Base-by-base conservation (phyloP, 2,797 vertebrate species). In the Salarias fasciatus region DNA sequence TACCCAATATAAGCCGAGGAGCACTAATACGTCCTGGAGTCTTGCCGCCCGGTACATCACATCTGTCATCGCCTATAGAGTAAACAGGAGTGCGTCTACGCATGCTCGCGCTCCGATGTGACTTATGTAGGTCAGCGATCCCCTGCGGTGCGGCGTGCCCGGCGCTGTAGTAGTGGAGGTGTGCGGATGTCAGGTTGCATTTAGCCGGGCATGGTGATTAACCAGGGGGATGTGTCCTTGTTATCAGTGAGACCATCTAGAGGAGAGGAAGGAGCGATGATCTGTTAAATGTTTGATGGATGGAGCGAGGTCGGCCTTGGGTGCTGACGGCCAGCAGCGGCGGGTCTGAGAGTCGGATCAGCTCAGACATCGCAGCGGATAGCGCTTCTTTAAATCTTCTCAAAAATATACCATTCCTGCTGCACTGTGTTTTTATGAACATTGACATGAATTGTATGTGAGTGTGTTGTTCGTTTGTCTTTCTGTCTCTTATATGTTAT, bases 81-180 rank as follows among this genome's bases (percentile, higher is more conserved):
- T 30, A 61, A 61, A 52, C 49, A 55, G 48, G 61, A 33, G 53
- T 44, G 52, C 30, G 10, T 65, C 63, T 71, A 45, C 41, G 68
- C 75, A 71, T 74, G 75, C 63, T 73, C 48, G 33, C 36, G 52
- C 69, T 79, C 29, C 2, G 44, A 57, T 67, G 72, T 68, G 84
- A 86, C 75, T 82, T 79, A 89, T 88, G 79, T 90, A 86, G 88
- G 88, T 88, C 88, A 87, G 50, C 4, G 42, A 69, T 84, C 83
- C 88, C 88, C 90, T 69, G 55, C 67, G 68, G 88, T 82, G 56
- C 45, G 18, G 67, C 69, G 7, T 75, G 86, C 75, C 76, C 77
- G 4, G 81, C 76, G 70, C 74, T 72, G 33, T 35, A 9, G 84
- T 78, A 79, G 71, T 53, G 63, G 73, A 87, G 88, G 88, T 89